phyloP scores from a whole-genome alignment of 2,113 vertebrate species.

The Ceyx cyanopectus region DNA sequence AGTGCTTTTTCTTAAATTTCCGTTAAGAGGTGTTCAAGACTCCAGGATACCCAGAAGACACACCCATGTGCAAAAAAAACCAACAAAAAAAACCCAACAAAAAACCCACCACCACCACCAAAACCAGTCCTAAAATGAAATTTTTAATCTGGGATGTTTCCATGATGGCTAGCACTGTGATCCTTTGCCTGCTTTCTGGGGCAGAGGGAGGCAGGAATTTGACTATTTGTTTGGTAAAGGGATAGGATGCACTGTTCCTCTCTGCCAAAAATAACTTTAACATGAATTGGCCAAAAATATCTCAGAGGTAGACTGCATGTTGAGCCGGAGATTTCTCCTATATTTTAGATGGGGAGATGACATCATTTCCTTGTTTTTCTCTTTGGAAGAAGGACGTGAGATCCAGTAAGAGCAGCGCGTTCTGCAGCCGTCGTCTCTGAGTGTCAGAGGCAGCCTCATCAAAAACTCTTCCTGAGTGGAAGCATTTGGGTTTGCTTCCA shows the following conservation, averaged over 20 bases:
- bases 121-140: not conserved
- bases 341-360: not conserved
- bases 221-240: not conserved
- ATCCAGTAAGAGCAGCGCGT: not conserved
- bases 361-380: not conserved
- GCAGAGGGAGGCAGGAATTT: not conserved
- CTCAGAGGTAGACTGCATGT: not conserved
- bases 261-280: not conserved
- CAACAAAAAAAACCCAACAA: not conserved
- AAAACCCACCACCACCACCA: not conserved
- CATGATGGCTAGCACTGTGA: not conserved
- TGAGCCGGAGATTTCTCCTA: not conserved
- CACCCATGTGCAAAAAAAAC: not conserved
- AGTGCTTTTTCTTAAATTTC: not conserved
- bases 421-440: not conserved
- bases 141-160: not conserved
- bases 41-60: not conserved
- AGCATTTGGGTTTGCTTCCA: constrained; percentile 24
- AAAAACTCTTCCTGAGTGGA: constrained; percentile 8
- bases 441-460: not conserved
- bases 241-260: not conserved
- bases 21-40: not conserved
- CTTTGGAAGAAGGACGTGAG: not conserved
- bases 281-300: not conserved
- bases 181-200: not conserved